Percentiles rank a stretch among this genome's conserved stretches.
phyloP scores from a whole-genome alignment of 2,888 invertebrate genomes.

The Acanthococcus lagerstroemiae region DNA sequence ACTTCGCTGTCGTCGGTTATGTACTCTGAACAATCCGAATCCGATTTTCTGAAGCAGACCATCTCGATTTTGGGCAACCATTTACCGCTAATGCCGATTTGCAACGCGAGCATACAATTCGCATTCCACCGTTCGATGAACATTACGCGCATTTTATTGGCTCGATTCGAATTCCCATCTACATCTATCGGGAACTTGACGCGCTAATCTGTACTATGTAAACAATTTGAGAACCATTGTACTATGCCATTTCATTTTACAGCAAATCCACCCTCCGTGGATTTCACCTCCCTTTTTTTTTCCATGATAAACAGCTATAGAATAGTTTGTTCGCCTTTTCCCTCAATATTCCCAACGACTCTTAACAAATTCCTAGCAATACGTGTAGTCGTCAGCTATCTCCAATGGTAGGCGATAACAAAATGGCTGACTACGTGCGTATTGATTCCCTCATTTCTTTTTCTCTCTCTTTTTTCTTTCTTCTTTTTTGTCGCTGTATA shows the following conservation, averaged over 20 bases:
- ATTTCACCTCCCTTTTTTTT: constrained; percentile 19
- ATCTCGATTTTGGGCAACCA: too few relatives aligned
- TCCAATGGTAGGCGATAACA: constrained; percentile 29
- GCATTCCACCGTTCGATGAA: too few relatives aligned
- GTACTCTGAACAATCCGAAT: too few relatives aligned
- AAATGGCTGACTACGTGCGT: constrained; percentile 28
- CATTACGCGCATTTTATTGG: too few relatives aligned
- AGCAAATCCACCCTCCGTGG: constrained; percentile 22
- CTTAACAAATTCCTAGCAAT: constrained; percentile 21
- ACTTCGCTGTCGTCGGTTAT: too few relatives aligned
- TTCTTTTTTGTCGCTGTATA: neutral
- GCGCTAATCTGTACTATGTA: neutral
- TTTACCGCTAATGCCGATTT: too few relatives aligned
- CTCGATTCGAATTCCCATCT: too few relatives aligned
- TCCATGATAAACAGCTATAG: constrained; percentile 25
- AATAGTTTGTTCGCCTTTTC: constrained; percentile 21
- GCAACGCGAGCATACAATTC: too few relatives aligned
- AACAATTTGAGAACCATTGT: constrained; percentile 18
- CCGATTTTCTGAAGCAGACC: too few relatives aligned
- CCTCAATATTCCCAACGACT: constrained; percentile 28
- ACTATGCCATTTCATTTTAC: constrained; percentile 19
- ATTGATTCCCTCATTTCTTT: constrained; percentile 17
- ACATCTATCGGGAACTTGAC: neutral
- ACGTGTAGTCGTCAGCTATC: constrained; percentile 28
- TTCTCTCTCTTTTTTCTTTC: neutral